Base-by-base conservation (phyloP, 64 coral and sea anemone genomes). In the Hydrozoanthus tunicans region DNA sequence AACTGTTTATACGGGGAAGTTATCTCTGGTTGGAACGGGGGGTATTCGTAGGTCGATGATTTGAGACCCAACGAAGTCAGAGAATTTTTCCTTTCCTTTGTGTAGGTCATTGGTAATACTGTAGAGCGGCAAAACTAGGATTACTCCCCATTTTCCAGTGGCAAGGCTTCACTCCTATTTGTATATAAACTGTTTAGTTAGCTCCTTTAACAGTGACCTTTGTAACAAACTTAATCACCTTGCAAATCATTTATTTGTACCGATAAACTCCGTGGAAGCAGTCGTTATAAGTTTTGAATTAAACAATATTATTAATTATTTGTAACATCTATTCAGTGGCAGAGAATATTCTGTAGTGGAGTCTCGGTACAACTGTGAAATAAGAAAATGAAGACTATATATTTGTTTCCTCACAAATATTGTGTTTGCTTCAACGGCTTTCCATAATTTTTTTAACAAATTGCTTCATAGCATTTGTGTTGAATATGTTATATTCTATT, bases 161-260 rank as follows among this genome's bases (percentile, higher is more conserved):
- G 32, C 32, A 43, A 43, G 32, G 32, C 32, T 43, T 43, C 32
- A 43, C 32, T 43, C 32, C 0, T 1, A 43, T 43, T 43, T 43
- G 32, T 43, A 43, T 43, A 43, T 43, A 43, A 43, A 43, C 32
- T 1, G 32, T 43, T 43, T 43, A 43, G 32, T 43, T 43, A 43
- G 32, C 32, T 43, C 32, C 32, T 43, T 43, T 43, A 43, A 43
- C 32, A 43, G 32, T 1, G 32, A 43, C 32, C 32, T 43, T 43
- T 2, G 32, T 43, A 43, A 43, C 32, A 43, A 14, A 66, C n/a
- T 51, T 43, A 53, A 75, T 51, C 14, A 65, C 13, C 58, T 82
- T 43, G 6, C 58, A 82, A 65, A 32, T 82, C 32, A 73, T 86
- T 88, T 88, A 88, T 88, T 88, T 73, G 83, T 59, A 73, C 68